These are phyloP conservation scores for Podotricha telesiphe DNA, from an alignment of 2,888 invertebrate species.

Conservation along the genomic window DNA sequence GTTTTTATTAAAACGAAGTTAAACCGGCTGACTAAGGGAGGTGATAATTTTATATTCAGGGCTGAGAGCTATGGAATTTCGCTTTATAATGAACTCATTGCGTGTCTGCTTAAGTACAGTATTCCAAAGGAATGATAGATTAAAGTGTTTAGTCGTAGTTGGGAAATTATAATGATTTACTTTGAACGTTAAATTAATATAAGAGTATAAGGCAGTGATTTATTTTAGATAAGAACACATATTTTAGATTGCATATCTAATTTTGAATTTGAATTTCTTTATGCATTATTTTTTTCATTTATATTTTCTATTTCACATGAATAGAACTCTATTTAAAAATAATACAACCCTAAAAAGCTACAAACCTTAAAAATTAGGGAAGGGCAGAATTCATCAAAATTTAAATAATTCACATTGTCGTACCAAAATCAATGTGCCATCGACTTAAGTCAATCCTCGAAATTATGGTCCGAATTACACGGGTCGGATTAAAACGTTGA, in stretches of 20 bases:
- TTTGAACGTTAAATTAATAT: neutral
- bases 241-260: no score
- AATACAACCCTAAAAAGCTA: neutral
- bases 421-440: slow-evolving; percentile 33
- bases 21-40: slow-evolving; percentile 69
- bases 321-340: neutral
- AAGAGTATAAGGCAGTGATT: neutral
- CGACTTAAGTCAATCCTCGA: slow-evolving; percentile 39
- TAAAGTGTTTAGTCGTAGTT: neutral
- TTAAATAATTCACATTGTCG: slow-evolving; percentile 28
- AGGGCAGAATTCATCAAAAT: slow-evolving; percentile 22
- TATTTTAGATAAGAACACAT: no score
- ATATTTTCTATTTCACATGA: neutral
- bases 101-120: slow-evolving; percentile 12
- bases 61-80: slow-evolving; percentile 42
- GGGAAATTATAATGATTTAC: neutral
- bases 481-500: slow-evolving; percentile 47
- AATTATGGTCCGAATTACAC: slow-evolving; percentile 36
- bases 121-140: neutral
- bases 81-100: slow-evolving; percentile 41
- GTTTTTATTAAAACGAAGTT: slow-evolving; percentile 76
- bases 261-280: no score
- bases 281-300: no score
- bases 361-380: slow-evolving; percentile 19
- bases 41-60: slow-evolving; percentile 78